A percentile compares a stretch with the other conserved stretches of the same genome.
Evolutionary conservation across 2,113 vertebrate species (phyloP).

Genomic region (Salvelinus fontinalis): DNA sequence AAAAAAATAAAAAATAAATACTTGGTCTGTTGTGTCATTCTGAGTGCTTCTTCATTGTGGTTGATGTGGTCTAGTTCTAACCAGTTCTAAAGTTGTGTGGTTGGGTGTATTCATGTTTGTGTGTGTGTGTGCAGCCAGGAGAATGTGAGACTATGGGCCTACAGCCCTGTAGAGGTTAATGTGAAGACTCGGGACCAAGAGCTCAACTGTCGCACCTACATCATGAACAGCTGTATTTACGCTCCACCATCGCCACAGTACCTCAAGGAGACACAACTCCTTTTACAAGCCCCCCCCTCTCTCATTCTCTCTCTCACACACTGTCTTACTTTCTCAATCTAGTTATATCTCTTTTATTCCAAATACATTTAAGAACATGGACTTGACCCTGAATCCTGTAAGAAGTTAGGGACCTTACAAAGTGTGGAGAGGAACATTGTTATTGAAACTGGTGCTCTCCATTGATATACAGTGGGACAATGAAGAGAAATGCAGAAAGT

Average conservation of each 20-base stretch:
- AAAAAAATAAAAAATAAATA: too few relatives aligned
- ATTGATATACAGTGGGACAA: too few relatives aligned
- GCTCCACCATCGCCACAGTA: constrained; percentile 87
- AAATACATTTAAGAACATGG: too few relatives aligned
- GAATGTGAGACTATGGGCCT: constrained; percentile 79
- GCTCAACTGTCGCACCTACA: constrained; percentile 84
- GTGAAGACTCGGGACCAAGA: constrained; percentile 73
- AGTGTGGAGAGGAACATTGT: too few relatives aligned
- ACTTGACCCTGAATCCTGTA: too few relatives aligned
- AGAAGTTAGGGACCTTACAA: too few relatives aligned
- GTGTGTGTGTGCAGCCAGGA: constrained; percentile 78
- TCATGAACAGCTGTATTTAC: constrained; percentile 83
- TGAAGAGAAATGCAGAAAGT: too few relatives aligned
- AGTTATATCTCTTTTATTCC: background rate
- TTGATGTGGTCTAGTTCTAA: too few relatives aligned
- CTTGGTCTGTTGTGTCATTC: background rate
- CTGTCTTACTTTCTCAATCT: background rate
- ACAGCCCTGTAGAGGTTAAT: constrained; percentile 79
- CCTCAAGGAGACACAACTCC: constrained; percentile 75
- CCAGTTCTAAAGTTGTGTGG: too few relatives aligned
- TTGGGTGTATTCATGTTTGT: background rate
- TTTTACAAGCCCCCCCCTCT: background rate
- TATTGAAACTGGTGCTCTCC: too few relatives aligned
- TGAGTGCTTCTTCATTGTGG: background rate
- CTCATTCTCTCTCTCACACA: background rate